phyloP scores from a whole-genome alignment of 2,888 invertebrate species.

The Luffia ferchaultella region DNA sequence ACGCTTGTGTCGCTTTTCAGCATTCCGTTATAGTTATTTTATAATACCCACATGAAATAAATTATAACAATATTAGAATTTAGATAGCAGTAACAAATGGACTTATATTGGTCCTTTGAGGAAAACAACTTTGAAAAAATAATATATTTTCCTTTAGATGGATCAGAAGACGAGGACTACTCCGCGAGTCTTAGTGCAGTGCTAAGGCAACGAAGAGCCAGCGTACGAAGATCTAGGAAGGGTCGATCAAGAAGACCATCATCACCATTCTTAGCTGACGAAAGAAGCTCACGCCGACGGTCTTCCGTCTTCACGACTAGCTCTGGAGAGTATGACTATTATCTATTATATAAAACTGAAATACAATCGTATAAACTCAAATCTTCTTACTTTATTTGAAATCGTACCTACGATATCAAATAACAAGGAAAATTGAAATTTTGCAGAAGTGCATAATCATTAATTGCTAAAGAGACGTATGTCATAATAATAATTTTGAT shows the following conservation, averaged over 20 bases:
- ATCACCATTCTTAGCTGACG: slow-evolving; percentile 59
- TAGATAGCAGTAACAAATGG: too few species aligned
- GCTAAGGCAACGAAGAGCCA: slow-evolving; percentile 77
- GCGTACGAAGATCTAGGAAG: slow-evolving; percentile 74
- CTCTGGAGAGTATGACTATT: slow-evolving; percentile 82
- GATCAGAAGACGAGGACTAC: slow-evolving; percentile 84
- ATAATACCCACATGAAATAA: too few species aligned
- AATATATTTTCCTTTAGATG: slow-evolving; percentile 29
- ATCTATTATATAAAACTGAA: neutral
- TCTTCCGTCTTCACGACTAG: slow-evolving; percentile 79
- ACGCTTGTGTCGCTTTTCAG: too few species aligned
- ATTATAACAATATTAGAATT: too few species aligned
- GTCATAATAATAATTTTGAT: too few species aligned
- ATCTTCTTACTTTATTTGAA: too few species aligned
- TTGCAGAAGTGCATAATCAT: too few species aligned
- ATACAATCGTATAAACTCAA: neutral
- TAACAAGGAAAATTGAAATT: too few species aligned
- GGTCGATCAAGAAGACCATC: slow-evolving; percentile 70
- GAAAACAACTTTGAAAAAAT: neutral
- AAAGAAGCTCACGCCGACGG: slow-evolving; percentile 37
- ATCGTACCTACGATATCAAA: too few species aligned
- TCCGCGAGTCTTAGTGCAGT: slow-evolving; percentile 87
- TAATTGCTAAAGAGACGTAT: too few species aligned
- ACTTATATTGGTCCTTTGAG: too few species aligned
- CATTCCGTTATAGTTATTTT: too few species aligned